Percentiles rank a stretch among this genome's conserved stretches.
Conservation (phyloP, 2,888 invertebrate genomes). For the Rhyacophila evoluta region DNA sequence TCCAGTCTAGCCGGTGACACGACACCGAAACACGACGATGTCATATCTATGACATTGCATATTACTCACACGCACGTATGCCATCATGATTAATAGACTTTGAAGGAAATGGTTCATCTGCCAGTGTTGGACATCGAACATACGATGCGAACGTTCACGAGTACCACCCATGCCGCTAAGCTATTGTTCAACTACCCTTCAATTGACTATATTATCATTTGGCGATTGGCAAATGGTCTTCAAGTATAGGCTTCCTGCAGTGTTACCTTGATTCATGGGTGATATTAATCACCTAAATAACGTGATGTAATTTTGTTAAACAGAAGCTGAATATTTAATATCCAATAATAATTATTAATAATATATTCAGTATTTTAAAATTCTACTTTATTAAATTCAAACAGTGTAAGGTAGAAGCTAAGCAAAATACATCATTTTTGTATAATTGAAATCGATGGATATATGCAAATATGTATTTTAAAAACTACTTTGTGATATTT, state of each 20-base stretch:
- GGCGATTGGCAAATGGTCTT: constrained; percentile 1
- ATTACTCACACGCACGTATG: constrained; percentile 47
- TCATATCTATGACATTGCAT: constrained; percentile 39
- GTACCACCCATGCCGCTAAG: background rate
- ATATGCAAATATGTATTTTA: too few species aligned
- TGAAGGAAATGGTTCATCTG: background rate
- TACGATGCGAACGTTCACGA: background rate
- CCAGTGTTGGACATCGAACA: background rate
- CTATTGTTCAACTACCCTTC: background rate
- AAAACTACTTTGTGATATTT: too few species aligned
- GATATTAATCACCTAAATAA: too few species aligned
- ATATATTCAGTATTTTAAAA: too few species aligned
- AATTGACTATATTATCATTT: background rate
- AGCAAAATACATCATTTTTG: too few species aligned
- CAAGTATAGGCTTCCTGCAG: background rate
- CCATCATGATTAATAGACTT: background rate
- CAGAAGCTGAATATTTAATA: too few species aligned
- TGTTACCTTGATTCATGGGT: background rate
- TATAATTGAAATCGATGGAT: too few species aligned
- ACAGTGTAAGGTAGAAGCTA: too few species aligned
- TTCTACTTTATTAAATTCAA: too few species aligned
- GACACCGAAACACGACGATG: background rate
- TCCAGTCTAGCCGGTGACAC: background rate
- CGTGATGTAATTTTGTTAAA: too few species aligned
- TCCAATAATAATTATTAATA: too few species aligned